Evolutionary conservation across 2,113 vertebrate species (phyloP), one percentile per base, ranked within the genome.

Genomic region (Reinhardtius hippoglossoides): DNA sequence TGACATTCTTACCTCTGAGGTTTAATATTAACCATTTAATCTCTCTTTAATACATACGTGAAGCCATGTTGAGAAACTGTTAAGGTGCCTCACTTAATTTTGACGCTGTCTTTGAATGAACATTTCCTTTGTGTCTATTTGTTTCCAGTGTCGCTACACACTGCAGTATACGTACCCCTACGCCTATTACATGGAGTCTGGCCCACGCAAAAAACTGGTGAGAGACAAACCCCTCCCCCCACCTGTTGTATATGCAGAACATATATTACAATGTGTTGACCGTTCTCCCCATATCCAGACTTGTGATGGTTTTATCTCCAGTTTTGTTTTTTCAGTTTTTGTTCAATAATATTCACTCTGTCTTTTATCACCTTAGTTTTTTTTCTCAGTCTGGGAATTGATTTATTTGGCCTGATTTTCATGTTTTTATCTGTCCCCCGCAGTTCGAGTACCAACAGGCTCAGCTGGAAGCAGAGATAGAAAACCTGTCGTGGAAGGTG

Each of bases 361-460:
- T 46, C 24, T 48, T 46, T 5, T 42, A 67, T 56, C 40, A 5
- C 26, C 13, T 35, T 27, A 35, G 15, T 50, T 24, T 24, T 24
- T 16, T 18, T 50, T 50, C 18, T 20, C 48, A 9, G 18, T 50
- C 20, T 9, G 15, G 21, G 10, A 5, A 3, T 23, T 23, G n/a
- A 55, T 23, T 26, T 6, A 20, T 24, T 40, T 9, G 35, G 3
- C 23, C 40, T 54, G 26, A 61, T 5, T 18, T 20, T 42, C 15
- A 3, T 40, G 54, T 37, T 27, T 60, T 71, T 60, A 8, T 55
- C 7, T 18, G 13, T 56, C 18, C 64, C 46, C 67, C 91, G 60
- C 88, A 98, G 98, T 99, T 99, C 94, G 98, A 99, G 91, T 99
- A 99, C 92, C 98, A 99, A 92, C 98, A 99, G 92, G 98, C 98